These are phyloP conservation scores for Elgaria multicarinata DNA, from an alignment of 2,113 vertebrate genomes.

Conservation along the genomic window DNA sequence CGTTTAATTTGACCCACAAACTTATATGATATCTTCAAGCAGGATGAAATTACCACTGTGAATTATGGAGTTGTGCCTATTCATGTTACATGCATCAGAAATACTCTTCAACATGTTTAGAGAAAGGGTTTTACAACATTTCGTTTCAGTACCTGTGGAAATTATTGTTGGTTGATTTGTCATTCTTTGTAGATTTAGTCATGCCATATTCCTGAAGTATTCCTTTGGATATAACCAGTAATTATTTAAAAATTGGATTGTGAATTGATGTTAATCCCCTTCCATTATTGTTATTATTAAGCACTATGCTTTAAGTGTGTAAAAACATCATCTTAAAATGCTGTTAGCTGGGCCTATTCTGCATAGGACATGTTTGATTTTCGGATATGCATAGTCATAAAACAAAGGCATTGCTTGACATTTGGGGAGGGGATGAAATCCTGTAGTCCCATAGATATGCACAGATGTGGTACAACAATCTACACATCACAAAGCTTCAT, in stretches of 20 bases:
- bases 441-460: neutral
- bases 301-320: neutral
- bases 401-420: neutral
- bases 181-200: constrained; percentile 8
- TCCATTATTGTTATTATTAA: neutral
- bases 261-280: neutral
- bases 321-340: neutral
- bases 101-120: neutral
- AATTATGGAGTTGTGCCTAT: neutral
- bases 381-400: neutral
- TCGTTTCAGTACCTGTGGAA: neutral
- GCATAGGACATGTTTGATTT: neutral
- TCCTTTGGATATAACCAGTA: neutral
- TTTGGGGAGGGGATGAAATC: neutral
- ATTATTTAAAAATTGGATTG: neutral
- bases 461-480: neutral
- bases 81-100: neutral
- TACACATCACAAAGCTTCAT: too few relatives aligned
- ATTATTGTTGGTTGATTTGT: constrained; percentile 17
- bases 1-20: constrained; percentile 16
- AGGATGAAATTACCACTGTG: neutral
- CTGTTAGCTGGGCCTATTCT: neutral
- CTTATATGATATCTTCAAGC: constrained; percentile 1
- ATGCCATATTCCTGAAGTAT: neutral
- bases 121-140: neutral